These are phyloP conservation scores for Chrysolina americana DNA, from an alignment of 2,888 invertebrate species.

Conservation along the genomic window DNA sequence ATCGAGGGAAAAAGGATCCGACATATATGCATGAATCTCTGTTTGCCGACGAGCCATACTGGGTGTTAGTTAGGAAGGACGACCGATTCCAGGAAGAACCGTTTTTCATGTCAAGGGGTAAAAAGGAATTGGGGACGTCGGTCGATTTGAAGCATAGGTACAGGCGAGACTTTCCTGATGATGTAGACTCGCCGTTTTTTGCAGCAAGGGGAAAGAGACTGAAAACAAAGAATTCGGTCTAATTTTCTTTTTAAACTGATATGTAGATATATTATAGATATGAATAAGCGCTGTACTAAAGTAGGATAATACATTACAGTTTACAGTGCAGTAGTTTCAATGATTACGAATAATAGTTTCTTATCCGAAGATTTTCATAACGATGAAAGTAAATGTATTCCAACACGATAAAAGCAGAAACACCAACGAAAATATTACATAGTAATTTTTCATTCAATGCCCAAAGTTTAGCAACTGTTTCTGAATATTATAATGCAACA, in stretches of 20 bases:
- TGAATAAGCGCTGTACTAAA: neutral
- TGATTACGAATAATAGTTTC: neutral
- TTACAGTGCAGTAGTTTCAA: neutral
- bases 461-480: too few species aligned
- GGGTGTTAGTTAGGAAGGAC: conserved; percentile 71
- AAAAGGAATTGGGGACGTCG: conserved; percentile 63
- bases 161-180: conserved; percentile 64
- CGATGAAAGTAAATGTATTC: too few species aligned
- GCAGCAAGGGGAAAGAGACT: conserved; percentile 73
- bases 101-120: conserved; percentile 65
- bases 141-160: conserved; percentile 55
- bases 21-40: conserved; percentile 66
- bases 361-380: too few species aligned
- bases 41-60: conserved; percentile 73
- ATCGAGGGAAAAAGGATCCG: conserved; percentile 68
- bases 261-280: conserved; percentile 14
- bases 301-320: conserved; percentile 10
- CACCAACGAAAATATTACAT: too few species aligned
- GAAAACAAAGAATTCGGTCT: conserved; percentile 31
- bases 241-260: neutral
- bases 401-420: too few species aligned
- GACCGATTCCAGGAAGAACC: conserved; percentile 57
- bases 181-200: conserved; percentile 72
- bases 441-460: too few species aligned
- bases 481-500: too few species aligned